These are phyloP conservation scores for Drosophila barbarae DNA, from an alignment of 2,888 invertebrate species.

Conservation along the genomic window DNA sequence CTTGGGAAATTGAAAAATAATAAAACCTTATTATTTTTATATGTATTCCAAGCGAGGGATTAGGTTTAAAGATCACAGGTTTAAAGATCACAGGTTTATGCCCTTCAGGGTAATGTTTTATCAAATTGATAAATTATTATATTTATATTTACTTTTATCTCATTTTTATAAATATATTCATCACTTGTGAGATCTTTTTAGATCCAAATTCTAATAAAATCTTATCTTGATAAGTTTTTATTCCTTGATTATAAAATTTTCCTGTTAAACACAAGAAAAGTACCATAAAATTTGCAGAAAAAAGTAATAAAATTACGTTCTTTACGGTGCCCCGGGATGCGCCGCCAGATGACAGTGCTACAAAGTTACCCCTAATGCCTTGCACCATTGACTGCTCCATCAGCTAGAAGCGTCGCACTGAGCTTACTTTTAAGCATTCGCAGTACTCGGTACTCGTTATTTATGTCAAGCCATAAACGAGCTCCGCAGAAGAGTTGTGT, in stretches of 20 bases:
- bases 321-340: background rate
- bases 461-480: slow-evolving; percentile 39
- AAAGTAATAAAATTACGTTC: background rate
- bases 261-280: background rate
- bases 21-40: background rate
- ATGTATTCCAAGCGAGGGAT: background rate
- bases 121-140: background rate
- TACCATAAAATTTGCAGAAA: background rate
- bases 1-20: slow-evolving; percentile 42
- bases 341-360: background rate
- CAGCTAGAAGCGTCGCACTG: slow-evolving; percentile 18
- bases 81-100: background rate
- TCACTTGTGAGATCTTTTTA: background rate
- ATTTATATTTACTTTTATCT: no score
- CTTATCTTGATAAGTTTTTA: background rate
- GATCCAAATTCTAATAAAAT: background rate
- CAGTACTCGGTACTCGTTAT: slow-evolving; percentile 22
- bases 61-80: background rate
- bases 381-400: slow-evolving; percentile 30
- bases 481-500: slow-evolving; percentile 16
- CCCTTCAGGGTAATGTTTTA: background rate
- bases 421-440: slow-evolving; percentile 30
- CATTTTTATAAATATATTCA: background rate
- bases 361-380: slow-evolving; percentile 16
- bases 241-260: background rate